phyloP scores from a whole-genome alignment of 2,888 invertebrate genomes.

The Drosophila robusta region DNA sequence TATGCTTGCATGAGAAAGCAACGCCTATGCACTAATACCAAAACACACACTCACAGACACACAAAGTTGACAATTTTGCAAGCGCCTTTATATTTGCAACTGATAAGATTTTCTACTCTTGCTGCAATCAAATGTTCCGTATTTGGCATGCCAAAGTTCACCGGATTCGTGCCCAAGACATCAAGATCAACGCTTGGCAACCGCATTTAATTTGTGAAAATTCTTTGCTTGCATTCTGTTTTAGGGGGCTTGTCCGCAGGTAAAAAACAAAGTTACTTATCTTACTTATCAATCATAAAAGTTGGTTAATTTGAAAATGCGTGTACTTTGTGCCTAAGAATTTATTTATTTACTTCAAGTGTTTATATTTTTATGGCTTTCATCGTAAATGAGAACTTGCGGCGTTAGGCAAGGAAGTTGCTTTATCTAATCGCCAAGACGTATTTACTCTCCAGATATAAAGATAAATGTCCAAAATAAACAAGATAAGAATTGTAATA shows the following conservation, averaged over 20 bases:
- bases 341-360: conserved; percentile 1
- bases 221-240: background rate
- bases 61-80: background rate
- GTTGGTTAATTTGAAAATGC: background rate
- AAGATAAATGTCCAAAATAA: conserved; percentile 53
- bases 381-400: conserved; percentile 32
- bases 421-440: conserved; percentile 55
- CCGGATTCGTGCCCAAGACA: conserved; percentile 15
- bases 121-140: conserved; percentile 7
- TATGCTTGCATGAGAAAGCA: background rate
- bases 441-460: conserved; percentile 47
- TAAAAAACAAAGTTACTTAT: background rate
- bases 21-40: background rate
- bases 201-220: conserved; percentile 11
- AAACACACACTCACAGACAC: background rate
- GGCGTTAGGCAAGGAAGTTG: conserved; percentile 31
- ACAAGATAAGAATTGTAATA: conserved; percentile 49
- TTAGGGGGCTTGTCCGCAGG: conserved; percentile 46
- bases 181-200: conserved; percentile 27
- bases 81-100: conserved; percentile 2
- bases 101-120: conserved; percentile 10
- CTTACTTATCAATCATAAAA: too few relatives aligned
- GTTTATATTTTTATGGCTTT: conserved; percentile 32
- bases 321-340: conserved; percentile 29
- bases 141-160: conserved; percentile 27